Evolutionary conservation across 2,888 invertebrate species (phyloP).

Genomic region (Pseudoips prasinana): DNA sequence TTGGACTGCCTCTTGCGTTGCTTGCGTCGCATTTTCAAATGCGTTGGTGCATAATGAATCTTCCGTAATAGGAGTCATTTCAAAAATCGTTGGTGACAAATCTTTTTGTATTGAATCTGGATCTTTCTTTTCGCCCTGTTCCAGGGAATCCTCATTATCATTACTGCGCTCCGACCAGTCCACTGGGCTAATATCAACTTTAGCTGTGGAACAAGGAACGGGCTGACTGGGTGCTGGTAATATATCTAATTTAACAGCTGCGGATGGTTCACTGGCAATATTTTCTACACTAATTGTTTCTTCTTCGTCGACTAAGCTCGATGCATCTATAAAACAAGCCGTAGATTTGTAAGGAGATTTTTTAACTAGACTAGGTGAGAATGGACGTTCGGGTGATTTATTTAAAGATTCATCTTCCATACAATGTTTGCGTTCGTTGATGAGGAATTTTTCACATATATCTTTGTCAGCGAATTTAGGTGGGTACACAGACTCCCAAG

Average conservation of each 20-base stretch:
- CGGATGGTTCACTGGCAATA: slow-evolving; percentile 14
- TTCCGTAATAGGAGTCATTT: slow-evolving; percentile 62
- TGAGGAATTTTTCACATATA: slow-evolving; percentile 66
- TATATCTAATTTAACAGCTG: slow-evolving; percentile 23
- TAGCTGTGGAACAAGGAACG: slow-evolving; percentile 51
- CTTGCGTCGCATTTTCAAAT: slow-evolving; percentile 35
- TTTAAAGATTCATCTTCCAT: slow-evolving; percentile 37
- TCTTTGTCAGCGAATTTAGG: slow-evolving; percentile 62
- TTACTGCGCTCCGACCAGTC: slow-evolving; percentile 61
- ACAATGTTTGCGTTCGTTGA: slow-evolving; percentile 55
- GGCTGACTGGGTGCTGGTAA: slow-evolving; percentile 50
- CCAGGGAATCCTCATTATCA: slow-evolving; percentile 69
- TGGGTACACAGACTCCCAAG: slow-evolving; percentile 85
- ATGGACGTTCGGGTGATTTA: slow-evolving; percentile 38
- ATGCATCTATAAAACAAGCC: slow-evolving; percentile 89
- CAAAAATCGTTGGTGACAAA: slow-evolving; percentile 62
- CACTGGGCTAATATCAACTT: slow-evolving; percentile 52
- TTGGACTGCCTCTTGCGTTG: neutral
- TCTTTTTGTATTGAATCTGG: slow-evolving; percentile 59
- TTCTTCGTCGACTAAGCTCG: slow-evolving; percentile 87
- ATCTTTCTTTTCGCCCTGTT: slow-evolving; percentile 56
- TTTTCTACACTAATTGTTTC: slow-evolving; percentile 36
- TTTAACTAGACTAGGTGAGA: slow-evolving; percentile 52
- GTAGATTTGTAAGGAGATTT: slow-evolving; percentile 52
- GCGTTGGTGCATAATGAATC: slow-evolving; percentile 51